Percentiles rank a stretch among this genome's conserved stretches.
These are phyloP conservation scores for Lepus oiostolus DNA, from an alignment of 2,797 vertebrate genomes.

Conservation along the genomic window DNA sequence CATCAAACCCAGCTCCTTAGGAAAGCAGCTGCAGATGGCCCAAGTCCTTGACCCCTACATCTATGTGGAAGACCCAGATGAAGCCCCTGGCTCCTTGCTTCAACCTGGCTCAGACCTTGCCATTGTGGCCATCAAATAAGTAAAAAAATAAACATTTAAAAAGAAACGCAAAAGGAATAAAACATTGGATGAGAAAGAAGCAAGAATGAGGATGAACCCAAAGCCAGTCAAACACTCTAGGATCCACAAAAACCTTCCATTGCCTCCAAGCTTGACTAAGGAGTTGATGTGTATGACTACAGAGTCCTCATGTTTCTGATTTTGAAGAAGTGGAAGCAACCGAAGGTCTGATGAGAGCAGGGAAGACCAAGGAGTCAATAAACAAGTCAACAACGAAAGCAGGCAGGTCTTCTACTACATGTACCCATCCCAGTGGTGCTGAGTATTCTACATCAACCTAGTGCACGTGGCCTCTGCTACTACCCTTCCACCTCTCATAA, in stretches of 20 bases:
- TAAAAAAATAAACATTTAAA: too few species aligned
- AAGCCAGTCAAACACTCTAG: background rate
- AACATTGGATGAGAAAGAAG: background rate
- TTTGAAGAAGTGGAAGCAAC: too few species aligned
- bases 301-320: background rate
- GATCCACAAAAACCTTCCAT: background rate
- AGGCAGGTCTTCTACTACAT: too few species aligned
- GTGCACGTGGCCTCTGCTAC: background rate
- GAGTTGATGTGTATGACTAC: fast-evolving
- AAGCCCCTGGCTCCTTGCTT: too few species aligned
- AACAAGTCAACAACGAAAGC: background rate
- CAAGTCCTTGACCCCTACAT: too few species aligned
- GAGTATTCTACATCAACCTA: background rate
- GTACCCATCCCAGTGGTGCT: background rate
- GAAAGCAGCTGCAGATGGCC: too few species aligned
- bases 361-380: background rate
- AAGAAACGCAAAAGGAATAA: background rate
- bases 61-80: too few species aligned
- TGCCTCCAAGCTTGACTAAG: background rate
- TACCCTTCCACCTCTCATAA: background rate
- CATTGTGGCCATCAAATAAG: too few species aligned
- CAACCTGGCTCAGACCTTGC: too few species aligned
- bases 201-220: background rate
- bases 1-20: too few species aligned
- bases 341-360: background rate